These are phyloP conservation scores for Druon quercuslanigerum DNA, from an alignment of 1,140 invertebrate genomes.

Conservation along the genomic window DNA sequence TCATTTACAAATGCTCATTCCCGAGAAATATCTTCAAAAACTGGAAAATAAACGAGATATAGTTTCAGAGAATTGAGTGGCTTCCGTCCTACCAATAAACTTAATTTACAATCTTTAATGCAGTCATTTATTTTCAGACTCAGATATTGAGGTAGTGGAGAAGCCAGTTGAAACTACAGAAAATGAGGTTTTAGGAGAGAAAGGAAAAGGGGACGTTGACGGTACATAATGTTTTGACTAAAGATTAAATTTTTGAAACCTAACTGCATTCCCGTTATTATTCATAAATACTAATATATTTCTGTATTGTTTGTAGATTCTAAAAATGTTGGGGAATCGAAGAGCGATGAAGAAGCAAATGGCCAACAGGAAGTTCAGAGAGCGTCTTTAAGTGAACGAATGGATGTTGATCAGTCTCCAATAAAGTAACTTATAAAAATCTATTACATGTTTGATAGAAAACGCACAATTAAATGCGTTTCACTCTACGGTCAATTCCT, in stretches of 20 bases:
- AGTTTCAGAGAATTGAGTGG: no score
- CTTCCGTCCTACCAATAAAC: not conserved
- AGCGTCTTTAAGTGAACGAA: constrained; percentile 45
- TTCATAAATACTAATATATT: not conserved
- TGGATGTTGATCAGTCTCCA: constrained; percentile 60
- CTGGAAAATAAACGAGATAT: no score
- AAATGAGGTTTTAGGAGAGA: constrained; percentile 25
- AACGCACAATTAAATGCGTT: constrained; percentile 16
- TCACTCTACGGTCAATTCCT: constrained; percentile 21
- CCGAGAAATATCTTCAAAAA: no score
- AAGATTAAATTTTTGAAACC: not conserved
- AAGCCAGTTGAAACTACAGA: constrained; percentile 50
- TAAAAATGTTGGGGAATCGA: not conserved
- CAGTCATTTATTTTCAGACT: constrained; percentile 55
- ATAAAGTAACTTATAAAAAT: constrained; percentile 40
- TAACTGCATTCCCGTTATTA: not conserved
- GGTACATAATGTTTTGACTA: not conserved
- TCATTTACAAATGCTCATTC: no score
- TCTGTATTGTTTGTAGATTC: no score
- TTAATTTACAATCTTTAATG: not conserved
- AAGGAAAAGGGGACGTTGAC: constrained; percentile 34
- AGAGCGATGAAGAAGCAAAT: constrained; percentile 4
- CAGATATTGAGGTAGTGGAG: constrained; percentile 67
- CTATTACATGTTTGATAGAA: constrained; percentile 17
- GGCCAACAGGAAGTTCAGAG: constrained; percentile 37